Evolutionary conservation across 2,888 invertebrate species (phyloP).

Genomic region (Drosophila setosimentum): DNA sequence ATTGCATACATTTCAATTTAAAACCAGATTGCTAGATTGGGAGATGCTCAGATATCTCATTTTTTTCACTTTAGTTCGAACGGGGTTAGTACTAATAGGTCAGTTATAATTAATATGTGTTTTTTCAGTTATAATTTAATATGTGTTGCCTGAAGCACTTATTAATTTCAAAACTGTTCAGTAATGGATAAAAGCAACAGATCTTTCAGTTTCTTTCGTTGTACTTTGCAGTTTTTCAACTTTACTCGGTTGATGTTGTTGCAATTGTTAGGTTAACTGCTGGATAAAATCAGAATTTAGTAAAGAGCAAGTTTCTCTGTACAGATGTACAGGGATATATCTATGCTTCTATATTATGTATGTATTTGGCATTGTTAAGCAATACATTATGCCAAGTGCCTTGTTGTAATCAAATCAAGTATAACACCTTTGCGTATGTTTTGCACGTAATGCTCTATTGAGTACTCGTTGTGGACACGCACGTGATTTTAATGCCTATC

Average conservation of each 20-base stretch:
- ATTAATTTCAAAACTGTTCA: background rate
- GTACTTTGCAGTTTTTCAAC: background rate
- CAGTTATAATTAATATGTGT: background rate
- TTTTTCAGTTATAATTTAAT: background rate
- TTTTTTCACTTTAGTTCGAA: background rate
- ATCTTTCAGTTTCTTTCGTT: conserved; percentile 37
- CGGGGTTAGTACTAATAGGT: background rate
- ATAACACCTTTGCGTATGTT: conserved; percentile 50
- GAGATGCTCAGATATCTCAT: background rate
- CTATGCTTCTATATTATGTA: background rate
- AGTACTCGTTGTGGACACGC: conserved; percentile 72
- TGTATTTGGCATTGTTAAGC: background rate
- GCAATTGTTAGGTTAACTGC: conserved; percentile 31
- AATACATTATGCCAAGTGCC: background rate
- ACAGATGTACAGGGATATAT: background rate
- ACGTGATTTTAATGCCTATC: conserved; percentile 73
- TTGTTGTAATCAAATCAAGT: conserved; percentile 40
- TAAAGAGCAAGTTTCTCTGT: conserved; percentile 17
- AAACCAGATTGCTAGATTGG: background rate
- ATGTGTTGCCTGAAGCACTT: background rate
- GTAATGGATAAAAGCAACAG: background rate
- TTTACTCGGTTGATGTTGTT: background rate
- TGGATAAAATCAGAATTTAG: conserved; percentile 47
- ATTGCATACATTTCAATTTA: background rate
- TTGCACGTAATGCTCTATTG: conserved; percentile 59